These are phyloP conservation scores for Sericinus montela DNA, from an alignment of 2,888 invertebrate species.

Conservation along the genomic window DNA sequence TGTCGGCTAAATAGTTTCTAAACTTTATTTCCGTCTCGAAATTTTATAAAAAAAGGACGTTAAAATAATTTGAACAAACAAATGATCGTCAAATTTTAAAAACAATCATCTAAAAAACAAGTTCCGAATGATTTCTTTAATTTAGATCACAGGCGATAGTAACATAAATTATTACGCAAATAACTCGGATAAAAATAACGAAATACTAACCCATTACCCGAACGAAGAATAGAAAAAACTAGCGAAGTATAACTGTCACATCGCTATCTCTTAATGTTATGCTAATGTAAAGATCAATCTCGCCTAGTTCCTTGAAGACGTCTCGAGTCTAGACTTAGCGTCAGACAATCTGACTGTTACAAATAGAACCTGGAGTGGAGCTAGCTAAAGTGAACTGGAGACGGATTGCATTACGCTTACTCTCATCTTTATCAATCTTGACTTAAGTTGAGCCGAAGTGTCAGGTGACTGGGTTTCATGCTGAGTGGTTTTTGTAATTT, in stretches of 20 bases:
- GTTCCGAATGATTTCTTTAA: too few species aligned
- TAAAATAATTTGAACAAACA: too few species aligned
- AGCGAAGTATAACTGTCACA: neutral
- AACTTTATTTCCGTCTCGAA: too few species aligned
- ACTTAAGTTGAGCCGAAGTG: constrained; percentile 20
- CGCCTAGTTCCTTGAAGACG: constrained; percentile 28
- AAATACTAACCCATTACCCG: too few species aligned
- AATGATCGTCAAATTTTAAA: too few species aligned
- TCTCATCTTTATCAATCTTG: constrained; percentile 25
- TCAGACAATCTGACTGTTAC: constrained; percentile 33
- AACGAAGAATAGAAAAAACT: too few species aligned
- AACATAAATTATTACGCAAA: too few species aligned
- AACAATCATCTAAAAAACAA: too few species aligned
- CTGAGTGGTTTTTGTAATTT: constrained; percentile 7
- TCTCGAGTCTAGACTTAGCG: constrained; percentile 30
- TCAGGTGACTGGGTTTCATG: constrained; percentile 20
- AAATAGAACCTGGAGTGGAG: constrained; percentile 28
- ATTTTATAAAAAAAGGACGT: too few species aligned
- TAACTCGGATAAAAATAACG: too few species aligned
- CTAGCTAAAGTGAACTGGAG: constrained; percentile 27
- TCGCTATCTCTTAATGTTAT: constrained; percentile 30
- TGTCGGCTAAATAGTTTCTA: too few species aligned
- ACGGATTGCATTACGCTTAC: constrained; percentile 28
- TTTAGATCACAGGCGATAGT: too few species aligned
- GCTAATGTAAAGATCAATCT: constrained; percentile 58